These are phyloP conservation scores for Alligator mississippiensis DNA, from an alignment of 2,113 vertebrate species.

Conservation along the genomic window DNA sequence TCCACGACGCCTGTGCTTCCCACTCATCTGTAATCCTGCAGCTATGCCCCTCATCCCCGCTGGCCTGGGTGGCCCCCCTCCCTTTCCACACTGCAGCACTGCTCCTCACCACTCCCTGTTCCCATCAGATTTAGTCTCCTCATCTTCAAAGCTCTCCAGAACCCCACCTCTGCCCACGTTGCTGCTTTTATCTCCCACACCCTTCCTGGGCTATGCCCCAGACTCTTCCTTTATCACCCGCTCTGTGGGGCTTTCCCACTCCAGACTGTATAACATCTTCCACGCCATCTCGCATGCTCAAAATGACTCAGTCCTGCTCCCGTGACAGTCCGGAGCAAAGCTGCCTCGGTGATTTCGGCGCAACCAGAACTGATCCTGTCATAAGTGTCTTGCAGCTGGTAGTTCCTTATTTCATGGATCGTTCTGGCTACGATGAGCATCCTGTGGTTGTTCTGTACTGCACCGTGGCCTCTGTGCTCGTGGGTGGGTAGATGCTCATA, in stretches of 20 bases:
- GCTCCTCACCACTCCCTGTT: not conserved
- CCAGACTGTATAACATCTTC: slow-evolving; percentile 43
- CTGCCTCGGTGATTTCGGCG: not conserved
- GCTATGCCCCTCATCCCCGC: not conserved
- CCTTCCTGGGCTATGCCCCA: slow-evolving; percentile 62
- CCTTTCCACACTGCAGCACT: not conserved
- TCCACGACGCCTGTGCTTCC: not conserved
- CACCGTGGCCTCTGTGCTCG: not conserved
- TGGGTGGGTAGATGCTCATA: not conserved
- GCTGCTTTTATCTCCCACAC: slow-evolving; percentile 56
- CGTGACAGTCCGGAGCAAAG: slow-evolving; percentile 25
- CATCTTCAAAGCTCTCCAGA: slow-evolving; percentile 58
- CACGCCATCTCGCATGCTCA: slow-evolving; percentile 47
- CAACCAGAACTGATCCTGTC: not conserved
- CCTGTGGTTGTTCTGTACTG: not conserved
- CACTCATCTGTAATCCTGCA: not conserved
- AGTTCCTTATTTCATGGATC: not conserved
- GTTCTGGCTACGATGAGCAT: not conserved
- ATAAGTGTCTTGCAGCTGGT: not conserved
- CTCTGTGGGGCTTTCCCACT: slow-evolving; percentile 24
- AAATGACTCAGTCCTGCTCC: slow-evolving; percentile 39
- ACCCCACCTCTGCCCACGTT: slow-evolving; percentile 67
- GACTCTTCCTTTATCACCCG: slow-evolving; percentile 65
- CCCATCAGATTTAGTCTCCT: slow-evolving; percentile 49
- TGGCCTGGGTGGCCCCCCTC: not conserved